A percentile compares a stretch with the other conserved stretches of the same genome.
phyloP scores from a whole-genome alignment of 2,797 vertebrate species.

The Champsocephalus esox region DNA sequence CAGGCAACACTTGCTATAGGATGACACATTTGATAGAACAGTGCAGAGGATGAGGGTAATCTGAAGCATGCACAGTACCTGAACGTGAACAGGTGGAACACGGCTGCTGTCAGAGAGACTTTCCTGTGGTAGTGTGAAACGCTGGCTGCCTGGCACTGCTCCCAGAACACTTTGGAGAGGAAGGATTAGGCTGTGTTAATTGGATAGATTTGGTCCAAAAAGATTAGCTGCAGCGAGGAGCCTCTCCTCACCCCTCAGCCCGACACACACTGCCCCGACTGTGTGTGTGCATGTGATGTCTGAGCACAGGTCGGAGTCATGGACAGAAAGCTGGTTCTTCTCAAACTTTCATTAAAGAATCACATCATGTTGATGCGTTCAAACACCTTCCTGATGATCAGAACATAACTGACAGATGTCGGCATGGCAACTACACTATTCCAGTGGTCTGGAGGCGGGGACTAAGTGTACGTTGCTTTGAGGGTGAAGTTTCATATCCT shows the following conservation, averaged over 20 bases:
- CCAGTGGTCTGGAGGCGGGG: too few species aligned
- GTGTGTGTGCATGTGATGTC: conserved; percentile 52
- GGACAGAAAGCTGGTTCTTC: neutral
- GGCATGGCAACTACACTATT: neutral
- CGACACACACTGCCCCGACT: conserved; percentile 21
- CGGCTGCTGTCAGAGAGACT: conserved; percentile 17
- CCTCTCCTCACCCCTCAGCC: conserved; percentile 47
- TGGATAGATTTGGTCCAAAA: conserved; percentile 73
- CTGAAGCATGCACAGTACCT: conserved; percentile 6
- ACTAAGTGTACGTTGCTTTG: neutral
- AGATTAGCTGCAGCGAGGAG: conserved; percentile 63
- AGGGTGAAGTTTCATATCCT: neutral
- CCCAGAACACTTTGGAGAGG: conserved; percentile 75
- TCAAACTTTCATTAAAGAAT: too few species aligned
- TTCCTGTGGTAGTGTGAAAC: conserved; percentile 41
- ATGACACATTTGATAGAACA: neutral
- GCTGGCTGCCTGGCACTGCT: conserved; percentile 53
- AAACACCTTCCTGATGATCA: neutral
- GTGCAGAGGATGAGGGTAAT: neutral
- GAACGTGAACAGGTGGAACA: conserved; percentile 10
- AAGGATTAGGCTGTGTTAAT: conserved; percentile 77
- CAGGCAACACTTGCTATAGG: neutral
- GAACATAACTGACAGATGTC: neutral
- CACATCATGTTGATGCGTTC: too few species aligned
- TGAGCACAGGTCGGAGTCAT: conserved; percentile 16